phyloP scores from a whole-genome alignment of 2,113 vertebrate genomes.

The Rostratula benghalensis region DNA sequence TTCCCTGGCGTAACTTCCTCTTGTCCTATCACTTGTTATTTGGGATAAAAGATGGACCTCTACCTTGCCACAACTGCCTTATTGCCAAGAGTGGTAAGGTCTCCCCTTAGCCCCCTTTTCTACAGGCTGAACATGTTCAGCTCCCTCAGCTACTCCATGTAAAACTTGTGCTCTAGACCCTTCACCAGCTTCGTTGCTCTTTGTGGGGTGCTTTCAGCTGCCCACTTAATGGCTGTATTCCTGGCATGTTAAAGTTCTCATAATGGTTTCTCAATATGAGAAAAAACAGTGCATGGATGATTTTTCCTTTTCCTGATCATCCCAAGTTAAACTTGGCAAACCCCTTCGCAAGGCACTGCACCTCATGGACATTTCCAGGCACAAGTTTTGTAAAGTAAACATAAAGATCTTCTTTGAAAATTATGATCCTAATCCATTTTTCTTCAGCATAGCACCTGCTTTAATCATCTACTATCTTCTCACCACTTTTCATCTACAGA shows the following conservation, averaged over 20 bases:
- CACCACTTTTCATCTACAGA: neutral
- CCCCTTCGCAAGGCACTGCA: neutral
- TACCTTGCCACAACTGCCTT: neutral
- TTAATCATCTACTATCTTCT: neutral
- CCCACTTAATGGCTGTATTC: neutral
- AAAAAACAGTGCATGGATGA: neutral
- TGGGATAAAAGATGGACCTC: neutral
- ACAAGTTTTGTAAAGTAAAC: neutral
- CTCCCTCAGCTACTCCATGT: neutral
- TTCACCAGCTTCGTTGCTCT: neutral
- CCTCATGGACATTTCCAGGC: neutral
- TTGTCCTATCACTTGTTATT: neutral
- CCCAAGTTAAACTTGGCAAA: neutral
- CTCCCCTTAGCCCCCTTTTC: neutral
- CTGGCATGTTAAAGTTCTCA: neutral
- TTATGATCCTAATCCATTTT: neutral
- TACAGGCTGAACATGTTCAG: neutral
- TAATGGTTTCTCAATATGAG: neutral
- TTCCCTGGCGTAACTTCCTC: neutral
- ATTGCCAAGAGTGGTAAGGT: neutral
- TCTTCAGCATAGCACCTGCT: fast-evolving
- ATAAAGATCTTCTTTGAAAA: neutral
- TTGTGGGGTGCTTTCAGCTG: neutral
- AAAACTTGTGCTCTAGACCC: neutral
- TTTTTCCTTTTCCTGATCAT: neutral